These are phyloP conservation scores for Melipona bicolor DNA, from an alignment of 2,888 invertebrate genomes.

Conservation along the genomic window DNA sequence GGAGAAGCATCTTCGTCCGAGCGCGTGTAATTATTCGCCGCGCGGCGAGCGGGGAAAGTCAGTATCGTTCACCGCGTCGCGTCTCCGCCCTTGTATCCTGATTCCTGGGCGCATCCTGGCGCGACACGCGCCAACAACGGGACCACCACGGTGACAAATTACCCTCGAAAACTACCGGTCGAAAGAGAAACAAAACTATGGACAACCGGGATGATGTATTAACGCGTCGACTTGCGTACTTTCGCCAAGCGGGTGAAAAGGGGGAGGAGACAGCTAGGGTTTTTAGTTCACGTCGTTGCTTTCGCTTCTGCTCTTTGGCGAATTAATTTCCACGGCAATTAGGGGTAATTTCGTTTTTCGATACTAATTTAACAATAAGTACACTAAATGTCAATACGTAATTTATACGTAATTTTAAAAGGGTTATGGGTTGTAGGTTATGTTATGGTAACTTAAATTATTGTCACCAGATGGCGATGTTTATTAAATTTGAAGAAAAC, in stretches of 20 bases:
- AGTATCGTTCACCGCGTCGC: background rate
- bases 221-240: conserved; percentile 47
- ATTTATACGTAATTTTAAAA: too few relatives aligned
- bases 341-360: too few relatives aligned
- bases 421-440: too few relatives aligned
- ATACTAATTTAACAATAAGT: too few relatives aligned
- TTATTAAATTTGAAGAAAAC: too few relatives aligned
- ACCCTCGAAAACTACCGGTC: conserved; percentile 60
- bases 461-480: too few relatives aligned
- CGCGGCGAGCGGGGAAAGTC: background rate
- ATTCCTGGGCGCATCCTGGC: conserved; percentile 27
- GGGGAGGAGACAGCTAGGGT: conserved; percentile 9
- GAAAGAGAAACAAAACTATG: conserved; percentile 59
- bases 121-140: conserved; percentile 47
- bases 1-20: conserved; percentile 41
- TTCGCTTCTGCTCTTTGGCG: conserved; percentile 15
- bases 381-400: too few relatives aligned
- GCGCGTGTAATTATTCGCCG: conserved; percentile 51
- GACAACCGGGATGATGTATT: conserved; percentile 64
- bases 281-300: background rate
- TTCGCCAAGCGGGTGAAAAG: background rate
- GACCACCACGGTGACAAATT: conserved; percentile 62
- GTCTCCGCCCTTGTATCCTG: conserved; percentile 42
- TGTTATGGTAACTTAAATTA: too few relatives aligned
- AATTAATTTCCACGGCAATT: conserved; percentile 32